Conservation (phyloP, 2,888 invertebrate species). For the Sinotaia quadrata region DNA sequence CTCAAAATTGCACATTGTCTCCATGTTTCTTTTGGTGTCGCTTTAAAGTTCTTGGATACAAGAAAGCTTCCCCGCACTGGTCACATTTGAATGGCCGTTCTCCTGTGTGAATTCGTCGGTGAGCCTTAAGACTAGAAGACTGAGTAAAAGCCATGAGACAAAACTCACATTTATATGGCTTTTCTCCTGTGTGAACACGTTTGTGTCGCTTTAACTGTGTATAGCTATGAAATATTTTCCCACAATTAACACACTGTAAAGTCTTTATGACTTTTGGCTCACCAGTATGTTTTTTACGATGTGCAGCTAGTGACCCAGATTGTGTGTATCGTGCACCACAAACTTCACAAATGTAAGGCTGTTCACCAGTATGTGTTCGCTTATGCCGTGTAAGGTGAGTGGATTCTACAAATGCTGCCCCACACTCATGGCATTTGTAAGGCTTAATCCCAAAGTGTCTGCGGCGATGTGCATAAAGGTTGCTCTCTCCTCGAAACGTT, state of each 20-base stretch:
- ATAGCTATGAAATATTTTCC: constrained; percentile 15
- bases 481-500: constrained; percentile 25
- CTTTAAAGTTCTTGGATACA: constrained; percentile 11
- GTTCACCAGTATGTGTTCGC: constrained; percentile 21
- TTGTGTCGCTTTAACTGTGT: constrained; percentile 16
- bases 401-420: constrained; percentile 14
- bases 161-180: constrained; percentile 5
- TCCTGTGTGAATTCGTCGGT: constrained; percentile 15
- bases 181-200: constrained; percentile 14
- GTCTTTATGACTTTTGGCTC: constrained; percentile 6
- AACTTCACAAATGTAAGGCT: constrained; percentile 16
- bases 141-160: constrained; percentile 11
- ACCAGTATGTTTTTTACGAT: constrained; percentile 11
- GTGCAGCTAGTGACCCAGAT: constrained; percentile 14
- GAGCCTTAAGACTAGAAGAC: constrained; percentile 6
- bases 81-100: constrained; percentile 10
- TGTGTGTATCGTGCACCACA: constrained; percentile 13
- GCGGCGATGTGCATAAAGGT: constrained; percentile 18
- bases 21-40: constrained; percentile 8
- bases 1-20: too few relatives aligned
- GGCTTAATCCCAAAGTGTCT: constrained; percentile 18
- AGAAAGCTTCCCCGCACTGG: constrained; percentile 9
- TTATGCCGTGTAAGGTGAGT: constrained; percentile 13
- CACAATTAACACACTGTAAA: constrained; percentile 11
- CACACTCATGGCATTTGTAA: constrained; percentile 5